A percentile compares a stretch with the other conserved stretches of the same genome.
Conservation (phyloP, 2,797 vertebrate species). For the Gymnothorax javanicus region DNA sequence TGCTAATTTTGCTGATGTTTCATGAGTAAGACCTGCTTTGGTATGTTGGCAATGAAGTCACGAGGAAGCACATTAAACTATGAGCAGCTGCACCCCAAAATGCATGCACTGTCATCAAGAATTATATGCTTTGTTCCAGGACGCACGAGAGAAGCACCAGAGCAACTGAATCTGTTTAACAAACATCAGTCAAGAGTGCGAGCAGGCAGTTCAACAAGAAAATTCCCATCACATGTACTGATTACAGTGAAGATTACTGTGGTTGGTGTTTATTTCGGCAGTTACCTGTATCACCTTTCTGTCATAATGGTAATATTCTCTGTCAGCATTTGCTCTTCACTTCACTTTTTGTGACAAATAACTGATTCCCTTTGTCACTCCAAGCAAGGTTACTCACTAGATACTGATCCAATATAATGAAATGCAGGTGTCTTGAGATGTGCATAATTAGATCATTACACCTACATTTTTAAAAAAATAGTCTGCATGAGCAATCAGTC, state of each 20-base stretch:
- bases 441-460: not conserved
- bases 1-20: not conserved
- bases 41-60: not conserved
- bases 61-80: not conserved
- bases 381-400: not conserved
- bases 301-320: not conserved
- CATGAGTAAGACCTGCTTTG: not conserved
- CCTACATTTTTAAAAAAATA: not conserved
- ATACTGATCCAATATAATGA: not conserved
- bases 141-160: not conserved
- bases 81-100: not conserved
- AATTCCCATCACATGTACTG: not conserved
- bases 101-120: not conserved
- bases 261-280: not conserved
- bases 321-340: not conserved
- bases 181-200: not conserved
- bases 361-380: not conserved
- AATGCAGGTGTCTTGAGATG: not conserved
- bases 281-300: not conserved
- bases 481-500: not conserved
- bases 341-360: not conserved
- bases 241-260: not conserved
- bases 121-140: not conserved
- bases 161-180: not conserved
- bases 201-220: not conserved